A percentile compares a stretch with the other conserved stretches of the same genome.
phyloP scores from a whole-genome alignment of 2,113 vertebrate species.

The cat (Felis catus) region F.catus_Fca126_mat1.0 CM031411.1:105297001-105297500 shows the following conservation, averaged over 20 bases:
- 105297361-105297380: neutral
- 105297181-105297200: constrained; percentile 69
- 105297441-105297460: neutral
- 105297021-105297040: constrained; percentile 82
- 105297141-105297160: constrained; percentile 71
- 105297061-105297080: constrained; percentile 81
- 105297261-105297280: constrained; percentile 65
- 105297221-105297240: constrained; percentile 22
- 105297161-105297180: constrained; percentile 69
- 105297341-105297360: constrained; percentile 58
- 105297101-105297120: constrained; percentile 79
- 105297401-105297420: constrained; percentile 11
- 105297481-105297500: neutral
- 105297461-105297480: neutral
- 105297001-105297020: constrained; percentile 79
- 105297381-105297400: constrained; percentile 68
- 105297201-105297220: constrained; percentile 70
- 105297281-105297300: constrained; percentile 66
- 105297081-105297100: constrained; percentile 81
- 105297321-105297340: constrained; percentile 74
- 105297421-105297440: constrained; percentile 50
- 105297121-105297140: constrained; percentile 76
- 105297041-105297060: constrained; percentile 84
- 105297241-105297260: constrained; percentile 64
- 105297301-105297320: constrained; percentile 66